A percentile compares a stretch with the other conserved stretches of the same genome.
phyloP scores from a whole-genome alignment of 2,797 vertebrate species.

The Lagodon rhomboides region DNA sequence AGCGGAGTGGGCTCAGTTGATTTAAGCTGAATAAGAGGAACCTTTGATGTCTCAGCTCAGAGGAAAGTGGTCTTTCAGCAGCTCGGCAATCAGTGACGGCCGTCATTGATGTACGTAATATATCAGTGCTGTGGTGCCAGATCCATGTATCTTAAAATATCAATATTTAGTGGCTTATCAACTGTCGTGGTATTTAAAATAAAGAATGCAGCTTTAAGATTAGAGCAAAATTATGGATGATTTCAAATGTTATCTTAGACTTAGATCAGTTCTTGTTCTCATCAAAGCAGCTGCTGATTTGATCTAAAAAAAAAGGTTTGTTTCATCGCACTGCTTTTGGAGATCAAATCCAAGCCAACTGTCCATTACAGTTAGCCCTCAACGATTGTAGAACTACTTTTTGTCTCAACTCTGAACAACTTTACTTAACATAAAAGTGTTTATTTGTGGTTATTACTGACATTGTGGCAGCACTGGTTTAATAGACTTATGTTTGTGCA shows the following conservation, averaged over 20 bases:
- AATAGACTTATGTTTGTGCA: too few species aligned
- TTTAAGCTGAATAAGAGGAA: constrained; percentile 40
- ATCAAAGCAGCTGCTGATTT: neutral
- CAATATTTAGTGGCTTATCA: neutral
- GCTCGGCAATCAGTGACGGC: constrained; percentile 32
- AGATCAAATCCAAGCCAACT: neutral
- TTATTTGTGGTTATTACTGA: too few species aligned
- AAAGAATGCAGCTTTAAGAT: neutral
- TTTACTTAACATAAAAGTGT: too few species aligned
- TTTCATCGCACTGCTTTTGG: too few species aligned
- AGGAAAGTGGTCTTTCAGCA: constrained; percentile 25
- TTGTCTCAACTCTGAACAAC: neutral
- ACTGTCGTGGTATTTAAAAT: neutral
- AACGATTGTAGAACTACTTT: neutral
- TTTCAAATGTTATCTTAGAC: too few species aligned
- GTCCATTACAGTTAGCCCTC: too few species aligned
- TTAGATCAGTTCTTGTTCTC: neutral
- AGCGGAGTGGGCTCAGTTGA: constrained; percentile 29
- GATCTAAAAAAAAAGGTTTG: too few species aligned
- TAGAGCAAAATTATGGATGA: too few species aligned
- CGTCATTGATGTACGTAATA: neutral
- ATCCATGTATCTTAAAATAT: constrained; percentile 10
- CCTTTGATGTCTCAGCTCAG: constrained; percentile 55
- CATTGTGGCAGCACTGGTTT: too few species aligned
- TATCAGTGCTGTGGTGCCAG: neutral